These are phyloP conservation scores for Caloenas nicobarica DNA, from an alignment of 2,113 vertebrate genomes.

Conservation along the genomic window DNA sequence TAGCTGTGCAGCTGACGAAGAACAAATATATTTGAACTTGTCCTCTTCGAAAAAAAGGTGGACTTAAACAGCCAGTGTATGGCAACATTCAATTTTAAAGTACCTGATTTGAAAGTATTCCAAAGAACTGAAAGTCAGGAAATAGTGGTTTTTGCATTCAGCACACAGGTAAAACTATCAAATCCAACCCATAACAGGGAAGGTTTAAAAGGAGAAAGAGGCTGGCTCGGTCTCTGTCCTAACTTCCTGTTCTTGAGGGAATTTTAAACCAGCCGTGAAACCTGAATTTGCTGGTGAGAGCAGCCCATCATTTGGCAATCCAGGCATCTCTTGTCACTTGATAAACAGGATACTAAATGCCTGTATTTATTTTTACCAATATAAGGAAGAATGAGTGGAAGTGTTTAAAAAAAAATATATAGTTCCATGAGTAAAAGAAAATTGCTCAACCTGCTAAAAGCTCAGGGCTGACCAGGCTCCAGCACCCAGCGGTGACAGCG, in stretches of 20 bases:
- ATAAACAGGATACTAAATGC: neutral
- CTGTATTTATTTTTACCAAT: neutral
- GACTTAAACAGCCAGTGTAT: neutral
- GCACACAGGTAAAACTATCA: no score
- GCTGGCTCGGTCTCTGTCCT: neutral
- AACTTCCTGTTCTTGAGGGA: neutral
- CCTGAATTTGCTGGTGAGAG: neutral
- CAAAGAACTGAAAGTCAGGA: neutral
- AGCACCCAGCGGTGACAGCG: neutral
- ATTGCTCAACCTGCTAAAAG: neutral
- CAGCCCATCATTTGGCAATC: neutral
- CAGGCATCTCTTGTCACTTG: neutral
- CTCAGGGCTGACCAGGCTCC: neutral
- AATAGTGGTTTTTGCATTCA: no score
- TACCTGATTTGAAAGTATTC: neutral
- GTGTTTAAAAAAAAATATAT: neutral
- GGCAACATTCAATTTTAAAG: neutral
- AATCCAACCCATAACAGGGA: neutral
- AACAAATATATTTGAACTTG: neutral
- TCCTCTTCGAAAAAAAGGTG: neutral
- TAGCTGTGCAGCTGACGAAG: neutral
- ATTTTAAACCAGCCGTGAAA: neutral
- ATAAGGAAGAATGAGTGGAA: neutral
- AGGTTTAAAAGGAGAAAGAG: neutral
- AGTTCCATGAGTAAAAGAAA: neutral